These are phyloP conservation scores for Nothocercus julius DNA, from an alignment of 2,113 vertebrate species.

Conservation along the genomic window DNA sequence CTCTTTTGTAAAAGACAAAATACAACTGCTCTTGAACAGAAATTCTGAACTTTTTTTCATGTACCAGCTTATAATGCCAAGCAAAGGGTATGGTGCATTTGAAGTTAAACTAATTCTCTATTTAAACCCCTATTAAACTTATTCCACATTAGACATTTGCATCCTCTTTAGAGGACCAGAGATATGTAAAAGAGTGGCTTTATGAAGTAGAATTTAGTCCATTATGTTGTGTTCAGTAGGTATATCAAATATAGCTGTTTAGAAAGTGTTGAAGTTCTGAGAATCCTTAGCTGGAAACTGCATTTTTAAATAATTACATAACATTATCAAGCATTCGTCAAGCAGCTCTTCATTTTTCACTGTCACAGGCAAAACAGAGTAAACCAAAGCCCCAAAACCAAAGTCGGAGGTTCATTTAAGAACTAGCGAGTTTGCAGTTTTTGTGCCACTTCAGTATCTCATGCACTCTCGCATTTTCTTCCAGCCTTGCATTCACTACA, in stretches of 20 bases:
- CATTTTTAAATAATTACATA: background rate
- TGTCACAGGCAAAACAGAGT: background rate
- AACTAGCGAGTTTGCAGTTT: background rate
- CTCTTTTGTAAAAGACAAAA: background rate
- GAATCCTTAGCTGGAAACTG: background rate
- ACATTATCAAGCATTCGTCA: background rate
- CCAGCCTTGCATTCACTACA: background rate
- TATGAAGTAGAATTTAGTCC: background rate
- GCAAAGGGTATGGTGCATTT: background rate
- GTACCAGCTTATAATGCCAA: background rate
- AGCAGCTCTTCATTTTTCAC: background rate
- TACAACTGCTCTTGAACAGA: background rate
- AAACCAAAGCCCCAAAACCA: background rate
- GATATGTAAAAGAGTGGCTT: background rate
- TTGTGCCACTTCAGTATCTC: background rate
- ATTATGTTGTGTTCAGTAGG: background rate
- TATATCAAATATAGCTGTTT: background rate
- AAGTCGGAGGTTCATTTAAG: background rate
- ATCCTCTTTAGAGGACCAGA: background rate
- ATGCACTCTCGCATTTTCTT: fast-evolving
- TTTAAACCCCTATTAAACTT: background rate
- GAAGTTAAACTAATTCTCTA: background rate
- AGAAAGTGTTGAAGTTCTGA: background rate
- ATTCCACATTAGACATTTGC: background rate
- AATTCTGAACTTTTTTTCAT: background rate